Evolutionary conservation across 2,797 vertebrate genomes (phyloP), one percentile per base, ranked within the genome.

Genomic region (Girardinus metallicus): DNA sequence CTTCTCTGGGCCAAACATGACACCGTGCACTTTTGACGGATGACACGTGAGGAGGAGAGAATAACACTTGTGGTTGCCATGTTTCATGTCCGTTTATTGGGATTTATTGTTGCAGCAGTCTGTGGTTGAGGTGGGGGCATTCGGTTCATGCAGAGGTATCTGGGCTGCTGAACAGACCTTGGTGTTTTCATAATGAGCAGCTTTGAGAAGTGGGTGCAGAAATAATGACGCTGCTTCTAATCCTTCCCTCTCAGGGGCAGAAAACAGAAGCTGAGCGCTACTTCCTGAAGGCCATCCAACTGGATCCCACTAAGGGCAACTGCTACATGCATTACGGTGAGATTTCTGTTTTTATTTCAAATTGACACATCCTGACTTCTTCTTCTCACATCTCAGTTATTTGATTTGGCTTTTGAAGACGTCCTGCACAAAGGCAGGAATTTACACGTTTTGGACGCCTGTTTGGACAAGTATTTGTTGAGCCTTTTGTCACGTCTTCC

Each of bases 251-350:
- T 83, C 94, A 99, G 98, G 97, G 98, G 83, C 97, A 97, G 92
- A 99, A 99, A 93, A 95, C 90, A 81, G 98, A 99, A 93, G 98
- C 98, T 57, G 98, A 99, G 93, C 97, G 95, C 89, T 98, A 97
- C 95, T 99, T 99, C 87, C 85, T 98, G 91, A 99, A 98, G 93
- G 98, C 98, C 88, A 99, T 99, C 95, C 97, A 98, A 78, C 96
- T 99, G 76, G 98, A 99, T 94, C 97, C 98, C 77, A 94, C 96
- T 88, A 99, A 99, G 96, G 98, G 98, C 94, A 99, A 98, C 94
- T 99, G 98, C 94, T 99, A 99, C 93, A 99, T 99, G 98, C 98
- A 99, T 96, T 99, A 99, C 83, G 98, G 98, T 99, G 95, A 84
- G 80, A 85, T 51, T 34, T 41, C 7, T 5, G 16, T 80, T 55